These are phyloP conservation scores for Gallinago media DNA, from an alignment of 2,113 vertebrate species.

Conservation along the genomic window DNA sequence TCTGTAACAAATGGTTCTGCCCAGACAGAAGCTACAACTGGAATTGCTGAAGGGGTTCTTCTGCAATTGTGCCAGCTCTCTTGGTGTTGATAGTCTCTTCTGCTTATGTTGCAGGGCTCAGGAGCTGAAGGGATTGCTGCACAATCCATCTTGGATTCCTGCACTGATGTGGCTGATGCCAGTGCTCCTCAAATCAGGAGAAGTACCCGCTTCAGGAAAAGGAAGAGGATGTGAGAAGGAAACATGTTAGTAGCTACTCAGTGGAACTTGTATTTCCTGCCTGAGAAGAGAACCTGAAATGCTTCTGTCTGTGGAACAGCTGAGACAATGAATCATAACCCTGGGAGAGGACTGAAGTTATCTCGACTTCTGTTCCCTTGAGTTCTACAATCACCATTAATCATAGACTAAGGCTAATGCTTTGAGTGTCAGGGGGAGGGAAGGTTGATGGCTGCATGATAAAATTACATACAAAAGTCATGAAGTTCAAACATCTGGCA, in stretches of 20 bases:
- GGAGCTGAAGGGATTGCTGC: neutral
- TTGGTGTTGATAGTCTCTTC: neutral
- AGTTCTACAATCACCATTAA: neutral
- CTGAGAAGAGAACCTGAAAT: neutral
- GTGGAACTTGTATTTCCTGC: neutral
- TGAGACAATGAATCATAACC: neutral
- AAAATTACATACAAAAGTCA: neutral
- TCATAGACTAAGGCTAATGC: neutral
- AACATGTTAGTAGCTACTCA: neutral
- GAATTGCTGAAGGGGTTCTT: neutral
- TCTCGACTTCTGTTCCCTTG: neutral
- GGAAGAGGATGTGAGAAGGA: constrained; percentile 19
- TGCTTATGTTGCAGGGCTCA: neutral
- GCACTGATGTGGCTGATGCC: neutral
- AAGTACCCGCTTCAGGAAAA: constrained; percentile 38
- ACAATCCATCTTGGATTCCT: neutral
- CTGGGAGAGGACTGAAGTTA: neutral
- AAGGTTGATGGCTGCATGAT: neutral
- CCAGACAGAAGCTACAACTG: neutral
- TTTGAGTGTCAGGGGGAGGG: neutral
- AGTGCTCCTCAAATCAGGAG: constrained; percentile 27
- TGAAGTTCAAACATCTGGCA: neutral
- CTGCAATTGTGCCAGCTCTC: neutral
- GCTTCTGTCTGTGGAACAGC: neutral
- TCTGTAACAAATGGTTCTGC: neutral